A percentile compares a stretch with the other conserved stretches of the same genome.
These are phyloP conservation scores for Subacronicta megacephala DNA, from an alignment of 2,888 invertebrate genomes.

Conservation along the genomic window DNA sequence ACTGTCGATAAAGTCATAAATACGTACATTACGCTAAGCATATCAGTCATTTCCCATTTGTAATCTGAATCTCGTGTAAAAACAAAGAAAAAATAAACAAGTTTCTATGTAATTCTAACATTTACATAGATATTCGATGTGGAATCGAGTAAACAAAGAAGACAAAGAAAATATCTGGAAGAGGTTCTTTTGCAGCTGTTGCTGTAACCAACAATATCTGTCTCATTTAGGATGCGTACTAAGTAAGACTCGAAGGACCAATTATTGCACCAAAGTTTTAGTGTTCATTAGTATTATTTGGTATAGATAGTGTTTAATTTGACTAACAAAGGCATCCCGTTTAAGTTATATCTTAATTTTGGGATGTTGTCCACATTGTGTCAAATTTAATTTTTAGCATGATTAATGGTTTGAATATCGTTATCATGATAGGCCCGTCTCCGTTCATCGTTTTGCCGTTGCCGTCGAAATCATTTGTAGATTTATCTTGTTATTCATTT, in stretches of 20 bases:
- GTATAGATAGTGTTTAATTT: too few species aligned
- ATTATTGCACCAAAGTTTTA: too few species aligned
- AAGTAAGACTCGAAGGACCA: too few species aligned
- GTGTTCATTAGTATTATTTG: too few species aligned
- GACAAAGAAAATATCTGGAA: not conserved
- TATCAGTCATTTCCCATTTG: constrained; percentile 15
- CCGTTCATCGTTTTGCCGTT: too few species aligned
- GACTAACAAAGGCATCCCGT: too few species aligned
- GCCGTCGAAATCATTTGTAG: too few species aligned
- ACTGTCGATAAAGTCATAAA: constrained; percentile 10
- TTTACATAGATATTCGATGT: not conserved
- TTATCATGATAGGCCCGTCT: not conserved
- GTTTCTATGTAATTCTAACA: not conserved
- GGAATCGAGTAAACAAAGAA: not conserved
- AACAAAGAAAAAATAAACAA: not conserved
- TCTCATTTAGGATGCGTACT: not conserved
- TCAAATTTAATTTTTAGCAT: too few species aligned
- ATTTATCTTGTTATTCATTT: too few species aligned
- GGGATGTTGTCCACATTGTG: too few species aligned
- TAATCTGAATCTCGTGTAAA: constrained; percentile 12
- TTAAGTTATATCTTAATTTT: too few species aligned
- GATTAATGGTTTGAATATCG: too few species aligned
- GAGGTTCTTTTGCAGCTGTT: not conserved
- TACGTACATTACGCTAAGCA: not conserved
- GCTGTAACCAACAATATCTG: not conserved